Evolutionary conservation across 2,888 invertebrate species (phyloP), one percentile per base, ranked within the genome.

Genomic region (Tetheella fluctuosa): DNA sequence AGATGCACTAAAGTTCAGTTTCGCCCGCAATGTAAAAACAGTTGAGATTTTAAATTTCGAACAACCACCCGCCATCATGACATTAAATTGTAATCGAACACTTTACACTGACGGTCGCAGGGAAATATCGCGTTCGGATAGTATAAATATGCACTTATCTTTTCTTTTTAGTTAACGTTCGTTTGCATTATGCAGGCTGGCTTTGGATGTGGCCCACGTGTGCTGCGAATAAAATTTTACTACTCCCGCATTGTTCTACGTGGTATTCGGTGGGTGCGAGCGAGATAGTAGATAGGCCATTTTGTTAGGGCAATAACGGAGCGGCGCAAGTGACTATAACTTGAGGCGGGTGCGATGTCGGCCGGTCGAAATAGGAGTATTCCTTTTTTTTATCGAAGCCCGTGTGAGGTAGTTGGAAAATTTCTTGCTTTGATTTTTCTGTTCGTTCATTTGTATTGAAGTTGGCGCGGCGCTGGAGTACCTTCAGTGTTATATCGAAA

Each of bases 31-130:
- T 23, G 23, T 5, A 30, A 48, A 30, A 65, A 58, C 69, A 64
- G 77, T 82, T 82, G 77, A 80, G 85, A 87, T 87, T 88, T 87
- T 78, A 85, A 89, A 86, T 85, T 82, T 80, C 80, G 77, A 81
- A 77, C 80, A 76, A 80, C 69, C 73, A 71, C 69, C 80, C 83
- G 82, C 85, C 84, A 82, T 89, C 85, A 83, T 84, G 87, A 89
- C 91, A 87, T 92, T 93, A 92, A 93, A 93, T 93, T 91, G 93
- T 91, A 92, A 92, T 93, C 91, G 92, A 91, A 91, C 90, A 90
- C 91, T 88, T 89, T 89, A 89, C 89, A 86, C 77, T 88, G 92
- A 90, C 87, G 86, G 84, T 89, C 83, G 85, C 85, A 72, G 84
- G 85, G 86, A 91, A 90, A 90, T 91, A 91, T 90, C 89, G 90